A percentile compares a stretch with the other conserved stretches of the same genome.
Evolutionary conservation across 2,888 invertebrate species (phyloP).

Genomic region (Oligia fasciuncula): DNA sequence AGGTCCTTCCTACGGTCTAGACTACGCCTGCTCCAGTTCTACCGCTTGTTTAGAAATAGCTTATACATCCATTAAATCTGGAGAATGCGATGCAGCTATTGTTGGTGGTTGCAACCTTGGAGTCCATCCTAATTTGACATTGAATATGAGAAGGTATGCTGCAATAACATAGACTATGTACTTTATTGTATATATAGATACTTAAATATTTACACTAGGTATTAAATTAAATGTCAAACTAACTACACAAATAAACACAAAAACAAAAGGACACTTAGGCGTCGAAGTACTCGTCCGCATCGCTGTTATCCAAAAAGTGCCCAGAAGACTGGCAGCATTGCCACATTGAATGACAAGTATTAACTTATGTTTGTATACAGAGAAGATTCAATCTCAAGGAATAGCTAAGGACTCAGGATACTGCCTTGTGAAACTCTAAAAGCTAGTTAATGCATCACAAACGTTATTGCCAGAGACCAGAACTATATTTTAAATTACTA

Average conservation of each 20-base stretch:
- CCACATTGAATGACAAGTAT: too few species aligned
- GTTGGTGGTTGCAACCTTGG: constrained; percentile 91
- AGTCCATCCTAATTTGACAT: constrained; percentile 82
- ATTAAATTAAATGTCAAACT: too few species aligned
- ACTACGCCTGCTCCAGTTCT: constrained; percentile 75
- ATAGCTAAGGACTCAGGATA: not conserved
- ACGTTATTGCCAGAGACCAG: not conserved
- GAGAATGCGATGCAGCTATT: constrained; percentile 87
- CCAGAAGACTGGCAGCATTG: too few species aligned
- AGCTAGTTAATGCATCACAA: not conserved
- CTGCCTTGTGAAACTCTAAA: not conserved
- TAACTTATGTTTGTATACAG: not conserved
- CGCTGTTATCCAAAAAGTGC: too few species aligned
- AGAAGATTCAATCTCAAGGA: not conserved
- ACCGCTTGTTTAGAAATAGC: constrained; percentile 77
- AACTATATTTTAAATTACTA: not conserved
- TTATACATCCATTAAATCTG: constrained; percentile 72
- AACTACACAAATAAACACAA: too few species aligned
- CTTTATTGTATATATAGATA: too few species aligned
- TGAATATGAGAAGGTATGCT: constrained; percentile 73
- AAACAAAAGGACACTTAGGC: too few species aligned
- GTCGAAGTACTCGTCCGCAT: too few species aligned
- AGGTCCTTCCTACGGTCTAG: constrained; percentile 78
- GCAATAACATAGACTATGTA: not conserved
- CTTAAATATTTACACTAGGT: too few species aligned